Conservation (phyloP, 2,888 invertebrate genomes). For the Drosophila testacea region DNA sequence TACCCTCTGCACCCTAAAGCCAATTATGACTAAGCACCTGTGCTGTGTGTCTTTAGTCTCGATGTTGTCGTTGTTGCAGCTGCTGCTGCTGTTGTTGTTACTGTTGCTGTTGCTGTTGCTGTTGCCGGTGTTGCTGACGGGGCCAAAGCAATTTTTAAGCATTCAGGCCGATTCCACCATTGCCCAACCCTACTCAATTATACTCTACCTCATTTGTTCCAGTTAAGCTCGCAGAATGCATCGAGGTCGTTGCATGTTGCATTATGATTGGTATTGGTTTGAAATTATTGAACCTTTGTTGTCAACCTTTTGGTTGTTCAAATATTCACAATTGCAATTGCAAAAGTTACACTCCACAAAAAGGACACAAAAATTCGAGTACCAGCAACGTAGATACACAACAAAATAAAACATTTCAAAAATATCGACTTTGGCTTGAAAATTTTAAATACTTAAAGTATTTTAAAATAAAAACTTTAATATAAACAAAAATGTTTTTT, state of each 20-base stretch:
- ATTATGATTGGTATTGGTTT: constrained; percentile 64
- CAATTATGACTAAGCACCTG: constrained; percentile 58
- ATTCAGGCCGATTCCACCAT: constrained; percentile 20
- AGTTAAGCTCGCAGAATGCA: constrained; percentile 23
- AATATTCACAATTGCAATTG: constrained; percentile 5
- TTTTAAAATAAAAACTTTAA: no score
- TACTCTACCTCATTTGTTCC: constrained; percentile 25
- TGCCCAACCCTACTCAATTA: background rate
- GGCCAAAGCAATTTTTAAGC: constrained; percentile 39
- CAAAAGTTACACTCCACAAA: background rate
- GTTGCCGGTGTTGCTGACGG: background rate
- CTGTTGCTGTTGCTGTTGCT: background rate
- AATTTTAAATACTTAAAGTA: no score
- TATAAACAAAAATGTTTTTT: no score
- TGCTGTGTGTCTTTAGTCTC: constrained; percentile 10
- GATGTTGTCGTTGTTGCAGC: background rate
- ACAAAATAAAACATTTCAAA: no score
- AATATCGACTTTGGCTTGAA: no score
- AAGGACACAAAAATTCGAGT: background rate
- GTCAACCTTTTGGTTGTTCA: constrained; percentile 8
- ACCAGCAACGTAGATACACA: no score
- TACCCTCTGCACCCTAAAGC: constrained; percentile 26
- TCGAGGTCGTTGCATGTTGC: constrained; percentile 48
- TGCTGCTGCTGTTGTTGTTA: background rate
- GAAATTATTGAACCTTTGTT: constrained; percentile 8